A percentile compares a stretch with the other conserved stretches of the same genome.
Conservation (phyloP, 1,140 invertebrate genomes). For the Dinothrombium tinctorium region DNA sequence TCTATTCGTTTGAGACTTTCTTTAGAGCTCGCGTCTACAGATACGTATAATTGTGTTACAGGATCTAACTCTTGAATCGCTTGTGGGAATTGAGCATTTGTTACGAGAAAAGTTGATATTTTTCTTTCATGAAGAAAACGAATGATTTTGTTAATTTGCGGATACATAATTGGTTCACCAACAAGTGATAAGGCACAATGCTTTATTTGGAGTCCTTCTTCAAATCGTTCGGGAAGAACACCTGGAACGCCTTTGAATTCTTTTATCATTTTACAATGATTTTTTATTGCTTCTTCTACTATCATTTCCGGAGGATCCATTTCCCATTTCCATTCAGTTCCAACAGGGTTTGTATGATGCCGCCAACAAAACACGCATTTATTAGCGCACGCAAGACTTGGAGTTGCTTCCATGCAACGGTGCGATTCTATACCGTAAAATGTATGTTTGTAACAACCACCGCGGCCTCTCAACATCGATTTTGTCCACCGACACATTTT, state of each 20-base stretch:
- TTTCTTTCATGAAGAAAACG: slow-evolving; percentile 27
- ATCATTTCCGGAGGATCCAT: slow-evolving; percentile 33
- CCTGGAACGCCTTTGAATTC: slow-evolving; percentile 38
- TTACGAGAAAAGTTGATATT: slow-evolving; percentile 34
- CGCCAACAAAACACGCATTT: slow-evolving; percentile 43
- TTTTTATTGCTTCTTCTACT: slow-evolving; percentile 28
- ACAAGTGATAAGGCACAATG: slow-evolving; percentile 40
- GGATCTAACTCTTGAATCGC: slow-evolving; percentile 30
- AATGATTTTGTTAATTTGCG: slow-evolving; percentile 34
- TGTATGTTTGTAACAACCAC: slow-evolving; percentile 40
- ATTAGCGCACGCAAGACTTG: slow-evolving; percentile 36
- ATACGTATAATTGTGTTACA: slow-evolving; percentile 38
- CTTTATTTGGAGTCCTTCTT: slow-evolving; percentile 26
- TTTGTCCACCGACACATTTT: slow-evolving; percentile 39
- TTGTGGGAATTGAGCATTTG: slow-evolving; percentile 39
- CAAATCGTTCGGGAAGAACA: slow-evolving; percentile 27
- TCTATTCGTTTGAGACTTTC: slow-evolving; percentile 39
- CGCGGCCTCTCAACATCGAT: slow-evolving; percentile 35
- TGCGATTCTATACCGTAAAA: slow-evolving; percentile 41
- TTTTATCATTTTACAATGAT: slow-evolving; percentile 34
- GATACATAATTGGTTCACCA: slow-evolving; percentile 42
- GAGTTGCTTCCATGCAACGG: slow-evolving; percentile 38
- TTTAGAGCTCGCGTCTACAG: slow-evolving; percentile 36
- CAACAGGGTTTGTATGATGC: slow-evolving; percentile 40
- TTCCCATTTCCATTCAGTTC: slow-evolving; percentile 41